phyloP scores from a whole-genome alignment of 1,140 invertebrate species.

The Aphelinus atriplicis region DNA sequence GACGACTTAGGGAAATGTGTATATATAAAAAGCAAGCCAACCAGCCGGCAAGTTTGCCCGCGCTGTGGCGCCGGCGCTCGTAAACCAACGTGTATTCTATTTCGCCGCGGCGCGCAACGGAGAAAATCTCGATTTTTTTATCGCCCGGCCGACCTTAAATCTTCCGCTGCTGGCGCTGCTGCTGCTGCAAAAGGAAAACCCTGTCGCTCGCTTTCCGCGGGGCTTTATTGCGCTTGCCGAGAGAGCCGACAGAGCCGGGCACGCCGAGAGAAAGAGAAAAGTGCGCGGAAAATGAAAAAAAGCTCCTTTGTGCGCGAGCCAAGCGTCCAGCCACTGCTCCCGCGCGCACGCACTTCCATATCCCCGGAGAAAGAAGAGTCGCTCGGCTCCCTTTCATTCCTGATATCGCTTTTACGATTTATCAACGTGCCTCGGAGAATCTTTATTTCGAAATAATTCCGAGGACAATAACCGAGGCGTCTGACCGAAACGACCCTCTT shows the following conservation, averaged over 20 bases:
- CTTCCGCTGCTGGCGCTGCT: constrained; percentile 21
- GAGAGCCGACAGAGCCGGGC: constrained; percentile 21
- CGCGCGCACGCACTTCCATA: no score
- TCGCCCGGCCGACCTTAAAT: constrained; percentile 45
- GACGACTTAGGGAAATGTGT: constrained; percentile 34
- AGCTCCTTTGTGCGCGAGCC: not conserved
- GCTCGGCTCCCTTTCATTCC: not conserved
- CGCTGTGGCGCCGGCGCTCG: constrained; percentile 41
- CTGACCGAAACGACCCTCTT: no score
- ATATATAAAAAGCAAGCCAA: constrained; percentile 36
- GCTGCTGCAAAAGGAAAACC: constrained; percentile 35
- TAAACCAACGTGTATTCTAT: constrained; percentile 55
- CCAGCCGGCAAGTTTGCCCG: not conserved
- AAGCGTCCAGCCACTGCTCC: no score
- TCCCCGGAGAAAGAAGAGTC: not conserved
- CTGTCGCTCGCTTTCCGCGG: constrained; percentile 31
- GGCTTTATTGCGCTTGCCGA: constrained; percentile 26
- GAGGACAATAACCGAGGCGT: no score
- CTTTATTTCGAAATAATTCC: no score
- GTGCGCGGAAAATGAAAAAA: constrained; percentile 8
- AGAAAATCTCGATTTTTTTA: constrained; percentile 52
- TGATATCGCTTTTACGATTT: no score
- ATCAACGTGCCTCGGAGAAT: no score
- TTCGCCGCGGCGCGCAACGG: constrained; percentile 43
- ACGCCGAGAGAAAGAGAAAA: constrained; percentile 15